These are phyloP conservation scores for Oreotragus oreotragus DNA, from an alignment of 2,113 vertebrate genomes.

Conservation along the genomic window DNA sequence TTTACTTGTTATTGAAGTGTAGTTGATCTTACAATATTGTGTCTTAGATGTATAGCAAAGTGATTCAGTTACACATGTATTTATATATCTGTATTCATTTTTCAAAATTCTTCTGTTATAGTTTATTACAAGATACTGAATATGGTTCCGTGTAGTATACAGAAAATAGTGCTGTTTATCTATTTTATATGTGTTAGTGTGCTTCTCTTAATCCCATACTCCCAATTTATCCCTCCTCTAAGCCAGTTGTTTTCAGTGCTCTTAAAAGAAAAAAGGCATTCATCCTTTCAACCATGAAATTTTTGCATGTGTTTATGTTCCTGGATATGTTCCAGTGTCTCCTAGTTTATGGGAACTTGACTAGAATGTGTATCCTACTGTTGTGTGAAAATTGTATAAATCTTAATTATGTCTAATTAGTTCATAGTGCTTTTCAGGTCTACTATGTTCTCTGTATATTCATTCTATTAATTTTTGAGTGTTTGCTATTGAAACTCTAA, in stretches of 20 bases:
- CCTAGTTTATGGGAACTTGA: not conserved
- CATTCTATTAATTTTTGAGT: not conserved
- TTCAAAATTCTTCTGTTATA: not conserved
- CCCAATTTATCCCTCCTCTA: not conserved
- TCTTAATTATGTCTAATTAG: not conserved
- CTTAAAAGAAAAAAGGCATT: not conserved
- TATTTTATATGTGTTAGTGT: not conserved
- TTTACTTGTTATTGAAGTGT: not conserved
- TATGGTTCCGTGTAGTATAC: not conserved
- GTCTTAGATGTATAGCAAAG: not conserved
- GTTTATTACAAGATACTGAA: not conserved
- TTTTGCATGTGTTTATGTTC: not conserved
- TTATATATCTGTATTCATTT: not conserved
- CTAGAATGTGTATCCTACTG: not conserved
- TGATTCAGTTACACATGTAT: not conserved
- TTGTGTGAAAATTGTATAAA: not conserved
- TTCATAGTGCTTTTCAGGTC: not conserved
- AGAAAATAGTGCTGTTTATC: not conserved
- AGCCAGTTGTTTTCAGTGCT: not conserved
- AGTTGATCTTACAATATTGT: not conserved
- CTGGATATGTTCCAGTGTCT: not conserved
- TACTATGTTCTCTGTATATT: not conserved
- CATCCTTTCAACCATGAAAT: not conserved
- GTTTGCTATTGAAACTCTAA: not conserved
- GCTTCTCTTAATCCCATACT: not conserved